Evolutionary conservation across 2,113 vertebrate species (phyloP), one percentile per base, ranked within the genome.

Genomic region (Platichthys flesus): DNA sequence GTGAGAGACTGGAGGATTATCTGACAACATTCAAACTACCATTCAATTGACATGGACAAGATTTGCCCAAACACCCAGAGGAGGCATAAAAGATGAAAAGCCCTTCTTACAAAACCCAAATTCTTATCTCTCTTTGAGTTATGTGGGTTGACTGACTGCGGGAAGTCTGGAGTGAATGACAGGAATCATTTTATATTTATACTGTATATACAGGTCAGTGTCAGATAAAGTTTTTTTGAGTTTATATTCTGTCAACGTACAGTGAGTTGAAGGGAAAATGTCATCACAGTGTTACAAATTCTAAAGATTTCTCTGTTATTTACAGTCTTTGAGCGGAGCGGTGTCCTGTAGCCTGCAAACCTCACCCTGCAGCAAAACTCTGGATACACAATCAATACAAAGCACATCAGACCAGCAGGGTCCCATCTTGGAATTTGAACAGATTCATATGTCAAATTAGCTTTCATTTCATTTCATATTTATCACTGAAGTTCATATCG

Each of bases 11-110:
- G 20, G 35, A 18, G 54, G 23, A 72, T 54, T 40, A 18, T 65
- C 59, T 40, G 59, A 66, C 71, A 78, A 35, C 54, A 55, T 18
- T 77, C 1, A 59, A 23, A 71, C 24, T 20, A 66, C 23, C 62
- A 52, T 77, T 69, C 62, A 75, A 75, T 65, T 57, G 52, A 81
- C 74, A 51, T 24, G 28, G 70, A 63, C 52, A 66, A 23, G 55
- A 80, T 52, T 23, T 71, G 67, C 45, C 18, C 52, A 28, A 64
- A 82, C 31, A 71, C 62, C 52, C 73, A 61, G 56, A 16, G 20
- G 26, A 78, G 1, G 54, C 74, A 61, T 77, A 56, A 74, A 67
- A 67, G 23, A 80, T 58, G 68, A 71, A 51, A 70, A 57, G 18
- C 47, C 23, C 57, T 67, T 71, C 42, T 45, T 45, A 10, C 13